phyloP scores from a whole-genome alignment of 2,113 vertebrate species.

The Alosa alosa region DNA sequence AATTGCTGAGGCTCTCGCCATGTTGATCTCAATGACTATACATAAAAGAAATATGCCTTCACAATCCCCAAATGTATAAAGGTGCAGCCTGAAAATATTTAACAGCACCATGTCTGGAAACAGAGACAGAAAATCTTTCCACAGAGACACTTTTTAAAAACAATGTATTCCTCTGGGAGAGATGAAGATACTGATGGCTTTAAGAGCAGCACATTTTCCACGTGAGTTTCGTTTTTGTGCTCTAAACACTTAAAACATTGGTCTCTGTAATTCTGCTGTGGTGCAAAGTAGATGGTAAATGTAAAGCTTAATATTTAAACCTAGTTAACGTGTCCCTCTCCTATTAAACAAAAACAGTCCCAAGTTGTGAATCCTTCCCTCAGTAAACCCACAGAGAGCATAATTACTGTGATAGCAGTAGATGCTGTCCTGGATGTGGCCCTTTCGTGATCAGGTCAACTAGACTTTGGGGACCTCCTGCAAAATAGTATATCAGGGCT shows the following conservation, averaged over 20 bases:
- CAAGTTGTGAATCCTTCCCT: neutral
- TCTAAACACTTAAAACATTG: constrained; percentile 57
- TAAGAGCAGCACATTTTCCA: constrained; percentile 64
- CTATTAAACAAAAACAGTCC: constrained; percentile 6
- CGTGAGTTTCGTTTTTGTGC: constrained; percentile 37
- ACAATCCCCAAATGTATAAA: constrained; percentile 2
- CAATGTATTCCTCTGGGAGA: constrained; percentile 75
- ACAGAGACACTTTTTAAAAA: constrained; percentile 70
- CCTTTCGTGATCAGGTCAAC: neutral
- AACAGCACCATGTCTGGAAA: constrained; percentile 55
- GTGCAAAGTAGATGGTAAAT: neutral
- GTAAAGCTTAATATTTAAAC: constrained; percentile 9
- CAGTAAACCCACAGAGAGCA: neutral
- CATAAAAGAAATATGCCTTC: constrained; percentile 50
- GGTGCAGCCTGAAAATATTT: constrained; percentile 26
- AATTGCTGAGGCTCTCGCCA: constrained; percentile 52
- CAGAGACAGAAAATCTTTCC: constrained; percentile 60
- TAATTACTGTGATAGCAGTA: neutral
- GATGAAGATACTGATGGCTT: constrained; percentile 70
- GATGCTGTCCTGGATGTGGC: neutral
- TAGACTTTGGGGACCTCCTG: neutral
- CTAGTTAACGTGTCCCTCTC: constrained; percentile 49
- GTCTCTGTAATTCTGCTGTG: constrained; percentile 49
- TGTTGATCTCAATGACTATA: constrained; percentile 52
- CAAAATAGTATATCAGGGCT: neutral